Evolutionary conservation across 2,113 vertebrate species (phyloP), one percentile per base, ranked within the genome.

Genomic region (Phoxinus phoxinus): DNA sequence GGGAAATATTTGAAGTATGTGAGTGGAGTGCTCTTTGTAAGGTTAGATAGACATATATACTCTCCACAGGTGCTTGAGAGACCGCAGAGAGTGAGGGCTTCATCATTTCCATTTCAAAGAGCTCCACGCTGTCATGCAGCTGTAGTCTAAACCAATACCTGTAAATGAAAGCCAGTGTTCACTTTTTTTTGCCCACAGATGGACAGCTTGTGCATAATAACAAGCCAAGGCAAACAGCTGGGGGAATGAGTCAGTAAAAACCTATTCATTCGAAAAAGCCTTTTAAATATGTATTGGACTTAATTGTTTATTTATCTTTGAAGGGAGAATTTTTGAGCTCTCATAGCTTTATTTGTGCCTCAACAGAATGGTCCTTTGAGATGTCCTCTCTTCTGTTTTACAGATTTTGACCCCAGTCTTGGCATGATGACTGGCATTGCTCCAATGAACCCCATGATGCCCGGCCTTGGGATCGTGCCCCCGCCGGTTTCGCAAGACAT

Each of bases 341-440:
- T n/a, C 63, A 46, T 27, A 15, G n/a, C 11, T 37, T 35, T 80
- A 84, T 25, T 76, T 44, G 67, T 58, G 56, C n/a, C 35, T 51
- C 11, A 30, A 5, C 48, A 23, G n/a, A 86, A 41, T 8, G 51
- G 23, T 37, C 25, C 81, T 51, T 27, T 76, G 21, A 46, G 41
- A 63, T 65, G 4, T 69, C 17, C 80, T 79, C 69, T 37, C 0
- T 80, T 37, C 89, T 73, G 3, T 77, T 59, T 21, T 90, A 56
- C 89, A 98, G 97, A 98, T 87, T 98, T 97, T 69, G 97, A 99
- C 90, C 96, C 96, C 74, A 94, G 95, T 86, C 96, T 98, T 35
- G 95, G 97, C 30, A 95, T 98, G 95, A 98, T 99, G 96, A 94
- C 97, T 35, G 97, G 97, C 86, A 98, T 98, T 81, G 94, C 96